Evolutionary conservation across 2,113 vertebrate species (phyloP).

Genomic region (Trogon melanurus): DNA sequence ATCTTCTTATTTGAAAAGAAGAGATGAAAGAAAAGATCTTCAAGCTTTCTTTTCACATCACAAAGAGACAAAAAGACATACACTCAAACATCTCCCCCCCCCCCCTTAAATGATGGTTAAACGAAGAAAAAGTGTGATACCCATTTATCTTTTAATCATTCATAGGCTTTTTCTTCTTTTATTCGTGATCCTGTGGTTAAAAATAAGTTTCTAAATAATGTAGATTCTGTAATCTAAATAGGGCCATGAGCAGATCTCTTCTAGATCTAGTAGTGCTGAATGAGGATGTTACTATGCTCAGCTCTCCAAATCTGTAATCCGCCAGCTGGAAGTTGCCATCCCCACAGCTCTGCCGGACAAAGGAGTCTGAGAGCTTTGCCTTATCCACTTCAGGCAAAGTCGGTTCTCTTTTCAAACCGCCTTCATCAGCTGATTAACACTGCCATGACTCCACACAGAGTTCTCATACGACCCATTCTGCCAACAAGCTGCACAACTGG

Average conservation of each 20-base stretch:
- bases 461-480: not conserved
- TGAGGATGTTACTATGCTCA: not conserved
- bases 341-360: not conserved
- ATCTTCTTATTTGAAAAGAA: not conserved
- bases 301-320: not conserved
- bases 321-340: constrained; percentile 6
- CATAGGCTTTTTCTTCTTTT: not conserved
- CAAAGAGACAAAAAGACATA: not conserved
- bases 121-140: not conserved
- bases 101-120: not conserved
- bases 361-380: not conserved
- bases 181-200: not conserved
- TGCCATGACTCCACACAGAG: not conserved
- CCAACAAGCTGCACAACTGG: not conserved
- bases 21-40: not conserved
- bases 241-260: not conserved
- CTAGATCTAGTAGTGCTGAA: not conserved
- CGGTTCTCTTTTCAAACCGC: not conserved
- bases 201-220: not conserved
- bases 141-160: not conserved
- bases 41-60: not conserved
- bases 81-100: not conserved
- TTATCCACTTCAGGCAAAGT: constrained; percentile 21
- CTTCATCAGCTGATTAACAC: not conserved
- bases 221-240: not conserved